These are phyloP conservation scores for Tympanoctomys barrerae DNA, from an alignment of 2,797 vertebrate species.

Conservation along the genomic window DNA sequence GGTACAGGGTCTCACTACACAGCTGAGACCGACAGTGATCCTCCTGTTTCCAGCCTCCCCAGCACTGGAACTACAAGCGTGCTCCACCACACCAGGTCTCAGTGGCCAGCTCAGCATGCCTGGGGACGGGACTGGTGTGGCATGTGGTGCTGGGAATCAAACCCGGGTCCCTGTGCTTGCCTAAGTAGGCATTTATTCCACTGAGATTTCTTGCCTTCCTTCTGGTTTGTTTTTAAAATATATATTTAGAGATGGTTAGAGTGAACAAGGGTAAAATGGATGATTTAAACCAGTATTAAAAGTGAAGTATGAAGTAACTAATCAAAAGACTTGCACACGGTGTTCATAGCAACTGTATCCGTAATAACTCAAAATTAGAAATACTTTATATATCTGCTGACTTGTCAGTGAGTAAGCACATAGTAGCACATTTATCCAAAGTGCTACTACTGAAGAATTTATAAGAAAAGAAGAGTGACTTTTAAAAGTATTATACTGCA, in stretches of 20 bases:
- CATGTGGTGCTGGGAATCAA: too few relatives aligned
- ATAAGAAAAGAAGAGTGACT: neutral
- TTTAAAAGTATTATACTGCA: neutral
- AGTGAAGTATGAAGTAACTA: neutral
- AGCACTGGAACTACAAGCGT: too few relatives aligned
- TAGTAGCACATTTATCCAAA: neutral
- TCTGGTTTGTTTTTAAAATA: neutral
- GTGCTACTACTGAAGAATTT: neutral
- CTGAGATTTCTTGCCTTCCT: neutral
- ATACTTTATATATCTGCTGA: neutral
- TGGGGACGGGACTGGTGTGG: too few relatives aligned
- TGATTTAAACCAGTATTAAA: constrained; percentile 14
- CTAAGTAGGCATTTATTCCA: too few relatives aligned
- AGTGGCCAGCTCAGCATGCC: too few relatives aligned
- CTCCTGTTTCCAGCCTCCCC: too few relatives aligned
- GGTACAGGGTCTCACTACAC: too few relatives aligned
- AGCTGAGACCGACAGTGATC: too few relatives aligned
- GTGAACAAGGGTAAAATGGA: neutral
- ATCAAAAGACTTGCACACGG: neutral
- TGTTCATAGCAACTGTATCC: neutral
- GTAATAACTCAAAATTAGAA: constrained; percentile 16
- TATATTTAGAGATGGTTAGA: neutral
- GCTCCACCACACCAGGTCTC: too few relatives aligned
- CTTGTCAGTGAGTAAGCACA: neutral
- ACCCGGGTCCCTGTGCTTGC: too few relatives aligned